These are phyloP conservation scores for Drosophila nasuta DNA, from an alignment of 1,140 invertebrate genomes.

Conservation along the genomic window DNA sequence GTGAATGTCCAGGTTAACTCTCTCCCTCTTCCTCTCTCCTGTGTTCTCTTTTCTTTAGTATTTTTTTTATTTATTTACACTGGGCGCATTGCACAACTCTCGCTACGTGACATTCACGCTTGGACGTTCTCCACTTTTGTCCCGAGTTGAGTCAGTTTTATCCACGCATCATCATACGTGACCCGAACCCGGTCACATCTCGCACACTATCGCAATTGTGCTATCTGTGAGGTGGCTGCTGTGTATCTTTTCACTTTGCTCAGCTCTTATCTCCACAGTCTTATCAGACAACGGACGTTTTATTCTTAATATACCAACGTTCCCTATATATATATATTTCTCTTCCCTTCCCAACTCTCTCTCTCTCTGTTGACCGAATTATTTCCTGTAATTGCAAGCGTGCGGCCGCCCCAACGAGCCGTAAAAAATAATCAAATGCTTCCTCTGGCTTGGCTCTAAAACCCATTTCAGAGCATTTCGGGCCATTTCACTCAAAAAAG, in stretches of 20 bases:
- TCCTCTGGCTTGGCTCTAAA: constrained; percentile 59
- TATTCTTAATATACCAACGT: constrained; percentile 60
- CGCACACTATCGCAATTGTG: constrained; percentile 32
- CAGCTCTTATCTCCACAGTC: constrained; percentile 61
- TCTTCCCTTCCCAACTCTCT: no score
- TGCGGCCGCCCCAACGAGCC: constrained; percentile 50
- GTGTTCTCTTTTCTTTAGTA: constrained; percentile 1
- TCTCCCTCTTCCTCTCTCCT: neutral
- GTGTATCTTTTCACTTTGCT: constrained; percentile 65
- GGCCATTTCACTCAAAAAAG: constrained; percentile 75
- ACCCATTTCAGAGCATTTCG: constrained; percentile 45
- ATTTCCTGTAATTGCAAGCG: constrained; percentile 78
- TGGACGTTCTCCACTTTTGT: constrained; percentile 50
- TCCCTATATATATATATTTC: constrained; percentile 11
- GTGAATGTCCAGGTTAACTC: constrained; percentile 69
- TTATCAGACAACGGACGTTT: constrained; percentile 57
- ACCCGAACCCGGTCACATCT: constrained; percentile 57
- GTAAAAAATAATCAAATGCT: constrained; percentile 82
- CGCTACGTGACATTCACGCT: constrained; percentile 81
- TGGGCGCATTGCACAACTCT: constrained; percentile 56
- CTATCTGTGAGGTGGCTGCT: constrained; percentile 48
- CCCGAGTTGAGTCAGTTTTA: constrained; percentile 19
- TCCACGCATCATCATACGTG: constrained; percentile 54
- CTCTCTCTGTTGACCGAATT: constrained; percentile 65
- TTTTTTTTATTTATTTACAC: constrained; percentile 77